Evolutionary conservation across 2,797 vertebrate genomes (phyloP), one percentile per base, ranked within the genome.

Genomic region (Halcyon chelicuti): DNA sequence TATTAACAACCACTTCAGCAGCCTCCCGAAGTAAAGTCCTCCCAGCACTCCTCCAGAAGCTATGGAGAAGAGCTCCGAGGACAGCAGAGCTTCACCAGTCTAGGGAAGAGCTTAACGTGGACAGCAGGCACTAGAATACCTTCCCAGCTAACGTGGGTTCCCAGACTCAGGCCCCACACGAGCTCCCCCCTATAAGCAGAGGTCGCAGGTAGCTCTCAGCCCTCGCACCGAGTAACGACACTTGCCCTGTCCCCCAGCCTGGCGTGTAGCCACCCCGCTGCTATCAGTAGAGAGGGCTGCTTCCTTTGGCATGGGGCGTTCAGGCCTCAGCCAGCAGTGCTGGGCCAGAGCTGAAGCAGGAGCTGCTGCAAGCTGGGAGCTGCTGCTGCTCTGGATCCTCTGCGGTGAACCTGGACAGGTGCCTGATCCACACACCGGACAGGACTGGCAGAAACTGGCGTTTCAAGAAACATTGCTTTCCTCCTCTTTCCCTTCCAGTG

Each of bases 231-330:
- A 28, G 22, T 0, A 10, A 55, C n/a, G 12, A 21, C 72, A 71
- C 23, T 20, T 10, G 63, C 46, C 7, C 14, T 5, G 46, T 11
- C 47, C 61, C 39, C 42, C 35, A 17, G 12, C 60, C 26, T 5
- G 15, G 39, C 33, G 23, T 19, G 7, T 2, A 54, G 66, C 80
- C 63, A 22, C 71, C 14, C 65, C 35, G 54, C 47, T 51, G 42
- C 73, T 42, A 25, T 31, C 62, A 46, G 31, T 5, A 31, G 25
- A 55, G 49, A 62, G 12, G 14, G 21, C 7, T 39, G 42, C 54
- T 55, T 46, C 66, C 70, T 52, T 58, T 52, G 29, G 42, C 61
- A 22, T 0, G 2, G 31, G 1, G 17, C 1, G 0, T 12, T 16
- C 54, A 20, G 57, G 83, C 37, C 70, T 35, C 33, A 17, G 6